A percentile compares a stretch with the other conserved stretches of the same genome.
Conservation (phyloP, 2,888 invertebrate species). For the Eustalomyia histrio region DNA sequence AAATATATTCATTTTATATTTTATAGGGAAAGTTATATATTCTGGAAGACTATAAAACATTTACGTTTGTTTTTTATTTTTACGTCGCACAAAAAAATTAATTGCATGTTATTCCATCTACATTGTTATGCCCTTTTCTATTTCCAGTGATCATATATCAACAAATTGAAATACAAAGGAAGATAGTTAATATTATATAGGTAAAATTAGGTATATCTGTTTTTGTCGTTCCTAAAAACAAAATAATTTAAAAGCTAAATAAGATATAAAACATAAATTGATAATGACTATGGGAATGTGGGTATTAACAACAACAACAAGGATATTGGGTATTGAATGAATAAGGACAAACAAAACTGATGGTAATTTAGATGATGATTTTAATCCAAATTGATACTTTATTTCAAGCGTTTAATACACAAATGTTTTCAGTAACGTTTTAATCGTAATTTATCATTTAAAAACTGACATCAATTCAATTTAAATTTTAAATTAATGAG, state of each 20-base stretch:
- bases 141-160: too few species aligned
- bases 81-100: too few species aligned
- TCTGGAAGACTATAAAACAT: too few species aligned
- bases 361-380: neutral
- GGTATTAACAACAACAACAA: too few species aligned
- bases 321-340: neutral
- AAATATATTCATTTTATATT: too few species aligned
- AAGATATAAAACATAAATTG: slow-evolving; percentile 12
- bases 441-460: neutral
- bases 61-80: too few species aligned
- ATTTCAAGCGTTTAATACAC: neutral
- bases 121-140: too few species aligned
- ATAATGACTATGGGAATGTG: neutral
- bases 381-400: neutral
- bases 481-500: neutral
- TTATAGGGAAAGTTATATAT: too few species aligned
- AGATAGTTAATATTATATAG: too few species aligned
- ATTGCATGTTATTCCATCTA: too few species aligned
- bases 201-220: too few species aligned
- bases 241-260: slow-evolving; percentile 2
- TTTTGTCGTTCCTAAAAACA: neutral
- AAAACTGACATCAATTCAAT: neutral
- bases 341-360: neutral
- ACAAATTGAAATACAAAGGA: too few species aligned
- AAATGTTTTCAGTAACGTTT: neutral